Evolutionary conservation across 1,140 invertebrate genomes (phyloP).

Genomic region (Eurosta solidaginis): DNA sequence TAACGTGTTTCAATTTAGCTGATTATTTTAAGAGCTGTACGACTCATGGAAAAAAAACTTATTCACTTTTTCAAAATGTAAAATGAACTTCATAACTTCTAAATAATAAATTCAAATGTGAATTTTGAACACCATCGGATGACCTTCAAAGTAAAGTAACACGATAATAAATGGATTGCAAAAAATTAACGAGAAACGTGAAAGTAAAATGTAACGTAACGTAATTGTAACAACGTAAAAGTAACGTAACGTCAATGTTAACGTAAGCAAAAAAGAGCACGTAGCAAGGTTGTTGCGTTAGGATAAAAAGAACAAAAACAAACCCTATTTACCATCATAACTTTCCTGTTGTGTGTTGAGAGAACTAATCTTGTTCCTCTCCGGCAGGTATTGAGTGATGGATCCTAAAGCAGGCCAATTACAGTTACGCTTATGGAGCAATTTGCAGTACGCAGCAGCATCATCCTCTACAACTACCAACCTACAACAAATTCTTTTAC

Average conservation of each 20-base stretch:
- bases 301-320: too few relatives aligned
- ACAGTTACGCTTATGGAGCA: conserved; percentile 33
- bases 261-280: background rate
- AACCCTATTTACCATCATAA: conserved; percentile 23
- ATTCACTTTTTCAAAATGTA: background rate
- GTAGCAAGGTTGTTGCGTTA: conserved; percentile 19
- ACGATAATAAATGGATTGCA: too few relatives aligned
- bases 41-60: background rate
- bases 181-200: background rate
- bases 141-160: background rate
- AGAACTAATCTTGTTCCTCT: conserved; percentile 62
- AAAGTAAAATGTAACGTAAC: background rate
- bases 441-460: background rate
- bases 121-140: background rate
- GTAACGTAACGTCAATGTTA: too few relatives aligned
- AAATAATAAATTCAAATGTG: conserved; percentile 5
- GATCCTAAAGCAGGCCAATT: conserved; percentile 51
- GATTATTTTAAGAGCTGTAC: background rate
- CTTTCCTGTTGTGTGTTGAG: conserved; percentile 60
- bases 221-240: too few relatives aligned
- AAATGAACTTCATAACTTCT: background rate
- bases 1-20: background rate
- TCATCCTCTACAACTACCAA: background rate
- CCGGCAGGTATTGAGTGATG: conserved; percentile 55
- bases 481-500: background rate